Evolutionary conservation across 2,797 vertebrate species (phyloP).

Genomic region (Sebastes steindachneri): DNA sequence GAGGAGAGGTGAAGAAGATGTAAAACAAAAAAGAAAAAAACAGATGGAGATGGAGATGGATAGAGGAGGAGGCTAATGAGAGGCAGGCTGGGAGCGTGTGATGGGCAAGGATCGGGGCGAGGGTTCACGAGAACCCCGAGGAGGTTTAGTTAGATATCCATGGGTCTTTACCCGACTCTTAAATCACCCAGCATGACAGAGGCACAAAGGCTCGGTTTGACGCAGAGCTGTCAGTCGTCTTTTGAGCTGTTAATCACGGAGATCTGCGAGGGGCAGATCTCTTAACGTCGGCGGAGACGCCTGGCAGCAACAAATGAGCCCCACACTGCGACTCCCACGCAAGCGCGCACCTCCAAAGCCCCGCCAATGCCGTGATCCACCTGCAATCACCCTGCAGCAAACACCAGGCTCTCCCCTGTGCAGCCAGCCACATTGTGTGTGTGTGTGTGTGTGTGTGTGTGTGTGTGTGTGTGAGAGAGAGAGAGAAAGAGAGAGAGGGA

Average conservation of each 20-base stretch:
- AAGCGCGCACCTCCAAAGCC: constrained; percentile 63
- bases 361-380: constrained; percentile 64
- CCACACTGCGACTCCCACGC: constrained; percentile 52
- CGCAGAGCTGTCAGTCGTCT: constrained; percentile 64
- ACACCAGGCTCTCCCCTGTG: constrained; percentile 47
- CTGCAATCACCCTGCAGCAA: constrained; percentile 67
- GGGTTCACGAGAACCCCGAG: constrained; percentile 14
- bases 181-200: constrained; percentile 71
- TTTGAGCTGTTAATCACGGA: constrained; percentile 76
- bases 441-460: not conserved
- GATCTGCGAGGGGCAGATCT: constrained; percentile 58
- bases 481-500: not conserved
- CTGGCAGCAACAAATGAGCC: constrained; percentile 77
- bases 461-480: not conserved
- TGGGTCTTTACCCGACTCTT: constrained; percentile 59
- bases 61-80: constrained; percentile 29
- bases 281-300: constrained; percentile 51
- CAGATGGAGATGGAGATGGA: constrained; percentile 22
- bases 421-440: constrained; percentile 8
- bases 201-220: constrained; percentile 66
- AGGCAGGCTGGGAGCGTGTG: constrained; percentile 7
- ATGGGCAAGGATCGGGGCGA: constrained; percentile 22
- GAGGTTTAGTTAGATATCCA: constrained; percentile 55
- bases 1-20: not conserved
- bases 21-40: not conserved